phyloP scores from a whole-genome alignment of 2,113 vertebrate genomes.

The Elephantulus edwardii region DNA sequence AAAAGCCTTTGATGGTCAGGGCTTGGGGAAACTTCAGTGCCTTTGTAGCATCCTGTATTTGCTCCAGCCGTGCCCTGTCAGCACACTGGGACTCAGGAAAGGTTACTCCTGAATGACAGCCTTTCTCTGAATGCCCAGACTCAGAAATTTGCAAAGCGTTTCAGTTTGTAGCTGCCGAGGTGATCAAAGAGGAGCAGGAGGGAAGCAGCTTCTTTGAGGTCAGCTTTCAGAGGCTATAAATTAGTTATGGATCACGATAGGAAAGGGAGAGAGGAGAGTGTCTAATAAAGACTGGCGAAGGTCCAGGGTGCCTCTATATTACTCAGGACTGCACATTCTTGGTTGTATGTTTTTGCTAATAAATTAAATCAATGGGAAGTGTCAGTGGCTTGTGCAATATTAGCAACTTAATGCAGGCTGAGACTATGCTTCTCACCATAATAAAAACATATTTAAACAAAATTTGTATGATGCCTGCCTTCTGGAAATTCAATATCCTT shows the following conservation, averaged over 20 bases:
- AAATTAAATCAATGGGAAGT: not conserved
- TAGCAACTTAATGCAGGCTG: not conserved
- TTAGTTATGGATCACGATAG: conserved; percentile 53
- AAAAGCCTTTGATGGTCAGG: not conserved
- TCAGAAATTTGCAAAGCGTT: conserved; percentile 45
- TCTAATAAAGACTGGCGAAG: not conserved
- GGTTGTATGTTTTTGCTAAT: conserved; percentile 3
- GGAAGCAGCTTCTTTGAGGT: conserved; percentile 40
- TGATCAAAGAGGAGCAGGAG: conserved; percentile 34
- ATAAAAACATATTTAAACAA: conserved; percentile 55
- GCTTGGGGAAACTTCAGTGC: not conserved
- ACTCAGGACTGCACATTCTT: not conserved
- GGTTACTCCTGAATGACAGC: not conserved
- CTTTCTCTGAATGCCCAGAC: not conserved
- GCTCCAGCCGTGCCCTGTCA: accelerated
- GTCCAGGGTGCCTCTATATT: not conserved
- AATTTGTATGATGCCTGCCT: conserved; percentile 52
- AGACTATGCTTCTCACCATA: not conserved
- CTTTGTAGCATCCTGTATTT: not conserved
- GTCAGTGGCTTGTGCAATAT: not conserved
- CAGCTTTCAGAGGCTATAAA: conserved; percentile 56
- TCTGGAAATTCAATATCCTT: conserved; percentile 67
- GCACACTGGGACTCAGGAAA: not conserved
- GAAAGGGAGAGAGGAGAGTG: conserved; percentile 14
- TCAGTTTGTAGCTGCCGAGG: conserved; percentile 19